Conservation (phyloP, 2,113 vertebrate species). For the Chamaetylas fuelleborni region DNA sequence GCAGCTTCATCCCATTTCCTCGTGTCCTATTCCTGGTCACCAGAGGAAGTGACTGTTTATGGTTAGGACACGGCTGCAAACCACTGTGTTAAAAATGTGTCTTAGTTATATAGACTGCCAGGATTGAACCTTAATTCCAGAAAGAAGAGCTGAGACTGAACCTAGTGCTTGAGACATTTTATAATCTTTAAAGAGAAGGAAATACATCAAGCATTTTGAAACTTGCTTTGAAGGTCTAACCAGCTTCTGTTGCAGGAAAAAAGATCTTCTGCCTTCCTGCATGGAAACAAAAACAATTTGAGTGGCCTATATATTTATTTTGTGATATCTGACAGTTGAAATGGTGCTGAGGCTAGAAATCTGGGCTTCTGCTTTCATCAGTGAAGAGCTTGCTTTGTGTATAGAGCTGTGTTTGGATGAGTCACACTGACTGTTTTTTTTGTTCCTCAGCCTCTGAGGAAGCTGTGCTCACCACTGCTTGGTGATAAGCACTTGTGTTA, state of each 20-base stretch:
- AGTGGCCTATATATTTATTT: background rate
- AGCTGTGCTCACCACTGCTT: background rate
- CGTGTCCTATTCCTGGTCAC: background rate
- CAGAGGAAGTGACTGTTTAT: background rate
- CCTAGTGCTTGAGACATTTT: background rate
- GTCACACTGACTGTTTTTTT: background rate
- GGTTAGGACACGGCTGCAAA: background rate
- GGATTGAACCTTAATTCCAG: background rate
- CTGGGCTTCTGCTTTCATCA: background rate
- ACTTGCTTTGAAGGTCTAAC: background rate
- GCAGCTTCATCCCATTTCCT: background rate
- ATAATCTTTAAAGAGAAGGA: background rate
- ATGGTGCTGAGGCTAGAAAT: background rate
- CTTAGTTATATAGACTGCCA: background rate
- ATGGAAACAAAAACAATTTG: background rate
- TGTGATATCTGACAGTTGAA: background rate
- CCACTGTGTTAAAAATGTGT: background rate
- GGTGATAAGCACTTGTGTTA: background rate
- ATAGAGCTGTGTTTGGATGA: background rate
- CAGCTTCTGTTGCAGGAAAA: background rate
- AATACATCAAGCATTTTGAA: background rate
- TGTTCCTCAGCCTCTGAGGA: background rate
- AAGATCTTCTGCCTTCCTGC: background rate
- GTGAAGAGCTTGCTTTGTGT: background rate
- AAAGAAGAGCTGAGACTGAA: background rate